Conservation (phyloP, 2,888 invertebrate species). For the Thereva nobilitata region DNA sequence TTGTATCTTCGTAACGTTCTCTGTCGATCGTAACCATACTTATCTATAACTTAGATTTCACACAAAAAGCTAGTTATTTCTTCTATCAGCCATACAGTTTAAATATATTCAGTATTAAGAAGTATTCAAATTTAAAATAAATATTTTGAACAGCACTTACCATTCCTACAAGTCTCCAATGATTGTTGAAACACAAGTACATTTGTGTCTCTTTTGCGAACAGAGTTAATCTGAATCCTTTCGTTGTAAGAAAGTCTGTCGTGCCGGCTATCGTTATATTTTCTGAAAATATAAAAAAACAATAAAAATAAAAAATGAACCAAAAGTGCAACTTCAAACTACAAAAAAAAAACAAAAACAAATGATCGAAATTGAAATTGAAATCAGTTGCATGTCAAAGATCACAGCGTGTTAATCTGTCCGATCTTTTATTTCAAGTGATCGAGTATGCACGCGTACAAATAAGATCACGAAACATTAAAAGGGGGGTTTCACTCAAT, state of each 20-base stretch:
- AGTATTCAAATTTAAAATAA: background rate
- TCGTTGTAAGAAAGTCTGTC: constrained; percentile 54
- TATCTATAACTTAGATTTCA: too few relatives aligned
- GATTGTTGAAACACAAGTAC: constrained; percentile 76
- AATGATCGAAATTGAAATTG: constrained; percentile 12
- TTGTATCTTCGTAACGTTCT: too few relatives aligned
- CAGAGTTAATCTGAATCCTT: constrained; percentile 56
- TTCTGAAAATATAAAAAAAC: constrained; percentile 50
- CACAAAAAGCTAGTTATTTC: too few relatives aligned
- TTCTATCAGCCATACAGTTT: too few relatives aligned
- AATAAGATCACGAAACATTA: constrained; percentile 1
- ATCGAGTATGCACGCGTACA: background rate
- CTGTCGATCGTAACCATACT: too few relatives aligned
- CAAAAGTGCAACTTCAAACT: background rate
- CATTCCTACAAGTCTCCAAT: constrained; percentile 73
- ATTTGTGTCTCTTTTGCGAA: constrained; percentile 71
- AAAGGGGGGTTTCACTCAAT: constrained; percentile 18
- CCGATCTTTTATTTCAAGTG: background rate
- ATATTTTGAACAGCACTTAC: constrained; percentile 55
- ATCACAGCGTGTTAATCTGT: constrained; percentile 2
- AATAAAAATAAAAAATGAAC: background rate
- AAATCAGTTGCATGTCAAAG: constrained; percentile 1
- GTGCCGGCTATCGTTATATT: constrained; percentile 59
- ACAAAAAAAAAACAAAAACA: background rate
- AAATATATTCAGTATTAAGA: background rate